A percentile compares a stretch with the other conserved stretches of the same genome.
Conservation (phyloP, 2,888 invertebrate genomes). For the Drosophila subsilvestris region DNA sequence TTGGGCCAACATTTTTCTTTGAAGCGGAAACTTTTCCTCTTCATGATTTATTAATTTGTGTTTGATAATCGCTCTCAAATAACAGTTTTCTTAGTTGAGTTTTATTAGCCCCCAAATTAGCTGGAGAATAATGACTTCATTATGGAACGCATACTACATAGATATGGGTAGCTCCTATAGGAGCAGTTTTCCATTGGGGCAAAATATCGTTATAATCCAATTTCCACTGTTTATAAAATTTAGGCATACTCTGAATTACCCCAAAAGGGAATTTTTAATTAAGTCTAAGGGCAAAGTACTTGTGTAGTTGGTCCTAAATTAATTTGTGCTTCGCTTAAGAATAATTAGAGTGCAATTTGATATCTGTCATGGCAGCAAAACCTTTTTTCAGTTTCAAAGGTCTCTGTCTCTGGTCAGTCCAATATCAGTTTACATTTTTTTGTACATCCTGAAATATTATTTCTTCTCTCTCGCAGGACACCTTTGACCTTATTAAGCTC, state of each 20-base stretch:
- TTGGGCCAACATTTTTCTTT: not conserved
- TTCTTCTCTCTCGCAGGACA: slow-evolving; percentile 5
- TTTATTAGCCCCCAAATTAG: not conserved
- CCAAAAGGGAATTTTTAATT: not conserved
- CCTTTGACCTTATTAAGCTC: slow-evolving; percentile 10
- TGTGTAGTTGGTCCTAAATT: not conserved
- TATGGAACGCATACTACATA: not conserved
- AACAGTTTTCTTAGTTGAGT: not conserved
- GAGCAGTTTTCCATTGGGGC: too few species aligned
- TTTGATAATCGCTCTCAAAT: slow-evolving; percentile 11
- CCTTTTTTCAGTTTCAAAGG: too few species aligned
- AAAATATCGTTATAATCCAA: not conserved
- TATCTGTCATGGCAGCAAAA: not conserved
- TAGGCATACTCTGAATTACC: not conserved
- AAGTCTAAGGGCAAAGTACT: not conserved
- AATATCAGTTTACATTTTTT: not conserved
- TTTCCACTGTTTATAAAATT: not conserved
- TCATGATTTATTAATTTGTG: slow-evolving; percentile 29
- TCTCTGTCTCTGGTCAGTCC: too few species aligned
- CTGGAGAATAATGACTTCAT: not conserved
- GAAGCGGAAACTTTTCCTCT: not conserved
- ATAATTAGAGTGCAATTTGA: not conserved
- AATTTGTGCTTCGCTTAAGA: not conserved
- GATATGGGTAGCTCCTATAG: not conserved
- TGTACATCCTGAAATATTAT: not conserved